A percentile compares a stretch with the other conserved stretches of the same genome.
phyloP scores from a whole-genome alignment of 2,888 invertebrate genomes.

The Zaprionus lineosus region DNA sequence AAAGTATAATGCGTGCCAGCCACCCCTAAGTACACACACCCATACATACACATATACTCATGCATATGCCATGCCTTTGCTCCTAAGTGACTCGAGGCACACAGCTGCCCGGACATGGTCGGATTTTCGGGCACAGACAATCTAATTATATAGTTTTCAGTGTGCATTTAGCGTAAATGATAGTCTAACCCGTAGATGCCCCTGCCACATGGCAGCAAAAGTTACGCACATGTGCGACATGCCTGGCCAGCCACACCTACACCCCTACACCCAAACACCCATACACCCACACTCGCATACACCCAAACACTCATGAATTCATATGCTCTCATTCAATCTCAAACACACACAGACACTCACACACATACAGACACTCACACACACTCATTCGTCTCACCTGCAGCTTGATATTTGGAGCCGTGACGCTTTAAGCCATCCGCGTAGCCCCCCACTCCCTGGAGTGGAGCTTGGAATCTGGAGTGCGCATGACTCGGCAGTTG shows the following conservation, averaged over 20 bases:
- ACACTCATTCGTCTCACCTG: conserved; percentile 33
- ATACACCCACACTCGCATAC: conserved; percentile 3
- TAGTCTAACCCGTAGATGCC: too few species aligned
- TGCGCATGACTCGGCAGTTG: conserved; percentile 68
- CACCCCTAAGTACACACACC: conserved; percentile 52
- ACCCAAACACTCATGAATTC: not conserved
- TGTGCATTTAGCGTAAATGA: conserved; percentile 76
- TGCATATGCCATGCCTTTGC: too few species aligned
- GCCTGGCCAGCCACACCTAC: conserved; percentile 46
- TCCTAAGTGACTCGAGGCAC: conserved; percentile 48
- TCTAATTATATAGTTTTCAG: conserved; percentile 65
- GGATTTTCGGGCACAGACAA: conserved; percentile 66
- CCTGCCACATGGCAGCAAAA: conserved; percentile 48
- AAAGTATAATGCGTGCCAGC: conserved; percentile 33
- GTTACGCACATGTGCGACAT: conserved; percentile 50
- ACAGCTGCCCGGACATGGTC: conserved; percentile 32
- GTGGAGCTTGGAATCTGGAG: conserved; percentile 20
- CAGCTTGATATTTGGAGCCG: conserved; percentile 44
- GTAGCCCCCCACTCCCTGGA: conserved; percentile 59
- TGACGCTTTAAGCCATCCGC: conserved; percentile 48
- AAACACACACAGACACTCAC: conserved; percentile 4
- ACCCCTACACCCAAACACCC: conserved; percentile 1
- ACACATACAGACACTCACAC: conserved; percentile 2
- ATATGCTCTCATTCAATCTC: too few species aligned
- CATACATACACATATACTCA: conserved; percentile 10